A percentile compares a stretch with the other conserved stretches of the same genome.
phyloP scores from a whole-genome alignment of 2,888 invertebrate genomes.

The Epistrophella euchroma region DNA sequence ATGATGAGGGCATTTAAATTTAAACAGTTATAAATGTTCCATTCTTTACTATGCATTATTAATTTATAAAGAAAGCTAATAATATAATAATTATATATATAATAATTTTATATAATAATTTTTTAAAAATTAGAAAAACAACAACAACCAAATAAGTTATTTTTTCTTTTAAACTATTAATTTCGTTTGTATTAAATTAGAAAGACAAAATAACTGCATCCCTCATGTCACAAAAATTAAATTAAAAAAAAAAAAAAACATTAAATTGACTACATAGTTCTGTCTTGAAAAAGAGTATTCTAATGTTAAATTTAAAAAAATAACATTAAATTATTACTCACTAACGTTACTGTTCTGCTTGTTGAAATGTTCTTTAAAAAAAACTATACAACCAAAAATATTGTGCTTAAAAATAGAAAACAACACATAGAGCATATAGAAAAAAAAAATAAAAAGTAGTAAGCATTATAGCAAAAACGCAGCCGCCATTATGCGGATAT shows the following conservation, averaged over 20 bases:
- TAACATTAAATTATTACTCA: slow-evolving; percentile 16
- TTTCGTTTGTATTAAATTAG: slow-evolving; percentile 34
- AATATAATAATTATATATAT: no score
- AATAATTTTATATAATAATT: background rate
- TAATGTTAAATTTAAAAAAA: slow-evolving; percentile 20
- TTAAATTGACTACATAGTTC: slow-evolving; percentile 59
- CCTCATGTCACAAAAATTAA: slow-evolving; percentile 16
- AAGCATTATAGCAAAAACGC: slow-evolving; percentile 40
- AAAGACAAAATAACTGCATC: slow-evolving; percentile 42
- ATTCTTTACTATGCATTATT: background rate
- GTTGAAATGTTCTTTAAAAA: slow-evolving; percentile 22
- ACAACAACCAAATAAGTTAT: slow-evolving; percentile 59
- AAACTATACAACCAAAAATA: slow-evolving; percentile 11
- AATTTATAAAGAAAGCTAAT: no score
- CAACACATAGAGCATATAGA: slow-evolving; percentile 49
- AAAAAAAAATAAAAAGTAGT: slow-evolving; percentile 32
- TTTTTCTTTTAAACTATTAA: background rate
- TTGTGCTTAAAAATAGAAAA: slow-evolving; percentile 1
- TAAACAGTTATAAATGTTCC: background rate
- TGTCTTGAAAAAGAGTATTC: slow-evolving; percentile 49
- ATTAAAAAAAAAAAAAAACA: slow-evolving; percentile 20
- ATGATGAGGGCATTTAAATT: no score
- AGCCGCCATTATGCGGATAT: slow-evolving; percentile 13
- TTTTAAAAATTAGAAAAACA: background rate
- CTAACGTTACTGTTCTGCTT: slow-evolving; percentile 51